These are phyloP conservation scores for Macaria notata DNA, from an alignment of 2,888 invertebrate species.

Conservation along the genomic window DNA sequence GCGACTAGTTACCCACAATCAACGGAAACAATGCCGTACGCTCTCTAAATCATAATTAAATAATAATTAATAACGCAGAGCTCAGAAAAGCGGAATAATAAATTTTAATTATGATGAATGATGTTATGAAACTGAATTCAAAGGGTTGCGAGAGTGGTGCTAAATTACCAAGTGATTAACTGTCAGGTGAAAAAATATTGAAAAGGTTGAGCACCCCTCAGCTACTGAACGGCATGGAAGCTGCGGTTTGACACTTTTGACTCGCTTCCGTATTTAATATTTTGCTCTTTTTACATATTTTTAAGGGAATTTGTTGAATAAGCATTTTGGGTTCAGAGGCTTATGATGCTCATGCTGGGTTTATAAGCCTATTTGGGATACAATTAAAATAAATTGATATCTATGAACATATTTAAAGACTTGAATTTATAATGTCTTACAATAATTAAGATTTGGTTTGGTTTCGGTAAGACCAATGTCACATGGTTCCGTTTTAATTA, in stretches of 20 bases:
- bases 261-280: no score
- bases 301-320: no score
- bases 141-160: slow-evolving; percentile 32
- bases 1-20: slow-evolving; percentile 21
- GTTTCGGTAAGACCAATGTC: no score
- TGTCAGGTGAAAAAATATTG: slow-evolving; percentile 25
- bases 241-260: slow-evolving; percentile 2
- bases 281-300: background rate
- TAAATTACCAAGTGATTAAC: slow-evolving; percentile 31
- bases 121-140: slow-evolving; percentile 39
- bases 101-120: slow-evolving; percentile 66
- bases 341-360: no score
- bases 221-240: background rate
- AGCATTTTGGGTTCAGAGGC: no score
- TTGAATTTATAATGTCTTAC: no score
- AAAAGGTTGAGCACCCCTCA: slow-evolving; percentile 18
- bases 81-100: slow-evolving; percentile 54
- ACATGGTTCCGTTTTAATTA: no score
- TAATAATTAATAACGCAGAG: slow-evolving; percentile 52
- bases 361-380: no score
- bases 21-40: slow-evolving; percentile 28
- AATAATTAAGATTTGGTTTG: no score
- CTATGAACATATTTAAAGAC: no score
- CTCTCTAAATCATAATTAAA: slow-evolving; percentile 51
- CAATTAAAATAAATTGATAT: no score